These are phyloP conservation scores for Catharus ustulatus DNA, from an alignment of 2,797 vertebrate genomes.

Conservation along the genomic window DNA sequence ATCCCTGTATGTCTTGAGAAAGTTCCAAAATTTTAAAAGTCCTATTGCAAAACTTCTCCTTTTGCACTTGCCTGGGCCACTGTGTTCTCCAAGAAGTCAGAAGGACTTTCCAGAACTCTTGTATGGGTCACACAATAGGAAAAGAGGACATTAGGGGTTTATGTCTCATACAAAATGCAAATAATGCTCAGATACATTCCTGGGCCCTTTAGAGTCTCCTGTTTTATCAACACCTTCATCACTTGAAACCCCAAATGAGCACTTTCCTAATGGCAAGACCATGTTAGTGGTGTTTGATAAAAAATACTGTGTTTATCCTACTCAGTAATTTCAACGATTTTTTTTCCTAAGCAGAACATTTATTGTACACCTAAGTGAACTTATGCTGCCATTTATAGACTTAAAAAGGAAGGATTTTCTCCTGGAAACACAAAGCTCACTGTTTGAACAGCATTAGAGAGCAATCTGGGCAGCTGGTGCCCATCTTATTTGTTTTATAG, in stretches of 20 bases:
- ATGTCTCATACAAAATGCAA: neutral
- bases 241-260: neutral
- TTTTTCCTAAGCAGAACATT: neutral
- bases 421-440: constrained; percentile 23
- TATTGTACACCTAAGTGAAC: constrained; percentile 1
- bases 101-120: neutral
- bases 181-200: neutral
- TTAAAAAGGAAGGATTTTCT: constrained; percentile 33
- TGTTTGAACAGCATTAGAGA: constrained; percentile 52
- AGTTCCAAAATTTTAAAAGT: neutral
- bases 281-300: neutral
- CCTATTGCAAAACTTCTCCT: neutral
- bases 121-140: neutral
- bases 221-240: neutral
- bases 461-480: constrained; percentile 53
- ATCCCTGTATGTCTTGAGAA: neutral
- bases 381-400: constrained; percentile 35
- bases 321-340: neutral
- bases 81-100: neutral
- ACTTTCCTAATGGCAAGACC: neutral
- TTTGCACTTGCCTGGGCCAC: neutral
- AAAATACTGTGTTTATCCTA: neutral
- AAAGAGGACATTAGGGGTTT: neutral
- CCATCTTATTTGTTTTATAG: constrained; percentile 57
- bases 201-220: neutral